phyloP scores from a whole-genome alignment of 2,113 vertebrate species.

The Pseudorhombus dupliciocellatus region DNA sequence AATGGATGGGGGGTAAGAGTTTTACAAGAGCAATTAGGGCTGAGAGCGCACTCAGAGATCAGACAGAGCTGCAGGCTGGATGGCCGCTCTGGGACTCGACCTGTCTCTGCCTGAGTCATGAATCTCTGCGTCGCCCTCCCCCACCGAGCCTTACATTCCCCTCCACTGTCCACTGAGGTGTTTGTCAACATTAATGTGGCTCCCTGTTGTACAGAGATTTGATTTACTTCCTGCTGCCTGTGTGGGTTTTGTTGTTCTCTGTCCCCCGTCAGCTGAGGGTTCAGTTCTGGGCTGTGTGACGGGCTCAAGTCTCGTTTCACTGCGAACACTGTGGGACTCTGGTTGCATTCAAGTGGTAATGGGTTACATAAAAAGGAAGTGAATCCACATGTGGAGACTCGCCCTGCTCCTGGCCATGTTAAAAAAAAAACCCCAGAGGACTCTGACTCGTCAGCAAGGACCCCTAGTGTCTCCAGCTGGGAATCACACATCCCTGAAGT shows the following conservation, averaged over 20 bases:
- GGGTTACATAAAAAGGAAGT: slow-evolving; percentile 78
- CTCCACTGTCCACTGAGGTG: neutral
- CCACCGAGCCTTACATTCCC: neutral
- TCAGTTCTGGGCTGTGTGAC: slow-evolving; percentile 47
- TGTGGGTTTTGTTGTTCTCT: slow-evolving; percentile 2
- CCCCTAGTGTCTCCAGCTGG: slow-evolving; percentile 45
- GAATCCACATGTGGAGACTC: slow-evolving; percentile 71
- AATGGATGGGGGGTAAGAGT: slow-evolving; percentile 74
- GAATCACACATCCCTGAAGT: slow-evolving; percentile 12
- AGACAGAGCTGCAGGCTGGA: slow-evolving; percentile 51
- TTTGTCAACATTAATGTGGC: slow-evolving; percentile 38
- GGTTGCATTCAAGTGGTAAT: slow-evolving; percentile 75
- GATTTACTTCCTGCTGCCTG: neutral
- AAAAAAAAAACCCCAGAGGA: neutral
- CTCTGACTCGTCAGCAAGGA: slow-evolving; percentile 35
- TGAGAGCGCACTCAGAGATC: slow-evolving; percentile 72
- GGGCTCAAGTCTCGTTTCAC: slow-evolving; percentile 60
- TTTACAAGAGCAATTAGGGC: slow-evolving; percentile 80
- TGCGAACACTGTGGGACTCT: slow-evolving; percentile 68
- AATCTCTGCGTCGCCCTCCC: neutral
- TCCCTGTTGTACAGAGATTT: neutral
- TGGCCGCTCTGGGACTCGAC: slow-evolving; percentile 56
- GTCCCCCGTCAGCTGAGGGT: slow-evolving; percentile 44
- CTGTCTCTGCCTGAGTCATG: slow-evolving; percentile 61
- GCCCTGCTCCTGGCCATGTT: slow-evolving; percentile 55